phyloP scores from a whole-genome alignment of 2,888 invertebrate species.

The Dorcus hopei region DNA sequence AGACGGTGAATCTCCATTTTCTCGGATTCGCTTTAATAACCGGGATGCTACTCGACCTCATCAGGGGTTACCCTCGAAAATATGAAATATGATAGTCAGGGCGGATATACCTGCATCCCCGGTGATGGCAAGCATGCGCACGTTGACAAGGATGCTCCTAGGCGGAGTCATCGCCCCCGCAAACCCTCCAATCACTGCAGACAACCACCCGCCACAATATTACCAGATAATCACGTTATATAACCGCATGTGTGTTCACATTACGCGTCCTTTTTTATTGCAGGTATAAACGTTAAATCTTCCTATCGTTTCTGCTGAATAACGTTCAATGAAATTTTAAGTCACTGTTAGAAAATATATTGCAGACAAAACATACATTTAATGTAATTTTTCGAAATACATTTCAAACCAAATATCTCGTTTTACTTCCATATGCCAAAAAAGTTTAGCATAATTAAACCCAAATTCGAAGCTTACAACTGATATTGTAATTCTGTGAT shows the following conservation, averaged over 20 bases:
- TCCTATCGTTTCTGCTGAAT: too few species aligned
- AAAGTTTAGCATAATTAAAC: too few species aligned
- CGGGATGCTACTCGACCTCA: constrained; percentile 23
- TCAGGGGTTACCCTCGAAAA: constrained; percentile 22
- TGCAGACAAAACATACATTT: too few species aligned
- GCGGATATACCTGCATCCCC: constrained; percentile 39
- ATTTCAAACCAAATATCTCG: too few species aligned
- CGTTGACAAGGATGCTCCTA: constrained; percentile 29
- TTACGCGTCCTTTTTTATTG: not conserved
- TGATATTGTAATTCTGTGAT: too few species aligned
- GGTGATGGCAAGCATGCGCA: constrained; percentile 21
- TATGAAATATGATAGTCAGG: constrained; percentile 37
- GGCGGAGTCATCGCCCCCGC: constrained; percentile 34
- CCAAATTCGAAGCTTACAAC: too few species aligned
- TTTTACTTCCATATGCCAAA: too few species aligned
- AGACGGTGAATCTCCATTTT: constrained; percentile 12
- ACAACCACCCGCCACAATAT: constrained; percentile 39
- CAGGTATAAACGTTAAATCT: too few species aligned
- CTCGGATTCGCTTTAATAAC: constrained; percentile 24
- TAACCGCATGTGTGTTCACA: constrained; percentile 25
- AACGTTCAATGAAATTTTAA: too few species aligned
- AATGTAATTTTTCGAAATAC: too few species aligned
- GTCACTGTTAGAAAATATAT: too few species aligned
- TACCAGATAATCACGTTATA: constrained; percentile 41
- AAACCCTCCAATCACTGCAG: constrained; percentile 39